Evolutionary conservation across 2,113 vertebrate genomes (phyloP).

Genomic region (Oreocharis arfaki): DNA sequence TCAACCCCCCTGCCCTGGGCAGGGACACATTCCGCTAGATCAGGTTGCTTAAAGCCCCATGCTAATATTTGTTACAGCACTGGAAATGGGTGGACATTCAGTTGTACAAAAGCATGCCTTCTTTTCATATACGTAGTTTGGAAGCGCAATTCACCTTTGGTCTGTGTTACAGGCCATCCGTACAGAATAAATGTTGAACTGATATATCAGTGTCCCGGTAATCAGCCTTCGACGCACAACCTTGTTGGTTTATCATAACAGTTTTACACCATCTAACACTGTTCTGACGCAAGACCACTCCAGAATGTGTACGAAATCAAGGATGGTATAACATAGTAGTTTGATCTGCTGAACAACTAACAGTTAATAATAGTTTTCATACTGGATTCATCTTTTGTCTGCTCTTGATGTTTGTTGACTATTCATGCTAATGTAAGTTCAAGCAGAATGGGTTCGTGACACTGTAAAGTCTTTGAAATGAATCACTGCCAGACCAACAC

Average conservation of each 20-base stretch:
- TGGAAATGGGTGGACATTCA: neutral
- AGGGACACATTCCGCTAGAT: neutral
- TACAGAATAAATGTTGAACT: neutral
- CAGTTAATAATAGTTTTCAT: neutral
- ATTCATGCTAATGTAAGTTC: neutral
- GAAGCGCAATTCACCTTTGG: neutral
- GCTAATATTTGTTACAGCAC: neutral
- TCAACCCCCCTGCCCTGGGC: too few relatives aligned
- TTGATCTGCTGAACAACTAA: neutral
- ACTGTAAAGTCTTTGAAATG: neutral
- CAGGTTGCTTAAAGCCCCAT: neutral
- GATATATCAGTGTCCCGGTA: neutral
- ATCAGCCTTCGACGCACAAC: accelerated
- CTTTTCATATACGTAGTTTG: neutral
- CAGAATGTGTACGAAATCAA: neutral
- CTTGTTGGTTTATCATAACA: neutral
- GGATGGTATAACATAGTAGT: neutral
- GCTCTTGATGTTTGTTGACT: neutral
- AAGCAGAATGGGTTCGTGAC: neutral
- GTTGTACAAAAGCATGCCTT: neutral
- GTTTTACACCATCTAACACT: neutral
- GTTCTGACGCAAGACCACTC: neutral
- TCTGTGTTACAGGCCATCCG: neutral
- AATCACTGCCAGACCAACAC: neutral
- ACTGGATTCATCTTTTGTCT: neutral